Evolutionary conservation across 2,888 invertebrate genomes (phyloP).

Genomic region (Dysmachus trigonus): DNA sequence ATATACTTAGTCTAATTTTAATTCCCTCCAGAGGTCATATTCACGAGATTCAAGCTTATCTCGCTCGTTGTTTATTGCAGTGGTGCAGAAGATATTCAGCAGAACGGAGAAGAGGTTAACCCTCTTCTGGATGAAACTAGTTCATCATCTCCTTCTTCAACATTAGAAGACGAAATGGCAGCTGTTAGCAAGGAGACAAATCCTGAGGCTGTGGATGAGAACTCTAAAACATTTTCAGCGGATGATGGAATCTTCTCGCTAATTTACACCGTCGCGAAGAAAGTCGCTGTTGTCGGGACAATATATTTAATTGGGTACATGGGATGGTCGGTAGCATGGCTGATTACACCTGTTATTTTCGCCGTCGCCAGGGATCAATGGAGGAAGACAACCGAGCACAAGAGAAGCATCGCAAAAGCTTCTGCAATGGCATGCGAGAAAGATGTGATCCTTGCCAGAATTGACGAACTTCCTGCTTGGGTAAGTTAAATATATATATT

Average conservation of each 20-base stretch:
- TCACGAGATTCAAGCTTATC: not conserved
- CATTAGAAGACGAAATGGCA: slow-evolving; percentile 33
- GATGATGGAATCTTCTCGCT: slow-evolving; percentile 68
- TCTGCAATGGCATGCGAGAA: slow-evolving; percentile 83
- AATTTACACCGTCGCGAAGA: slow-evolving; percentile 72
- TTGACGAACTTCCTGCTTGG: slow-evolving; percentile 94
- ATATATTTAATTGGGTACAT: slow-evolving; percentile 85
- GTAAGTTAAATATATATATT: no score
- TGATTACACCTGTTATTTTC: slow-evolving; percentile 79
- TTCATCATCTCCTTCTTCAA: not conserved
- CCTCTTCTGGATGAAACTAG: not conserved
- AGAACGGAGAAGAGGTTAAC: not conserved
- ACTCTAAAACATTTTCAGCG: slow-evolving; percentile 40
- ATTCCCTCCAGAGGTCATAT: not conserved
- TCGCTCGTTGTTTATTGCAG: not conserved
- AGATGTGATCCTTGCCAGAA: slow-evolving; percentile 83
- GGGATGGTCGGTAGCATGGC: slow-evolving; percentile 84
- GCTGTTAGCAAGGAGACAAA: slow-evolving; percentile 43
- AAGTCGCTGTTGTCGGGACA: slow-evolving; percentile 76
- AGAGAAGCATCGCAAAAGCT: slow-evolving; percentile 78
- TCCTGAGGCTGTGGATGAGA: not conserved
- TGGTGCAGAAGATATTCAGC: not conserved
- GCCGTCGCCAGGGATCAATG: slow-evolving; percentile 83
- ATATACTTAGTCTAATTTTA: not conserved
- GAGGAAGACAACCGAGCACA: slow-evolving; percentile 77